Evolutionary conservation across 1,140 invertebrate genomes (phyloP), one percentile per base, ranked within the genome.

Genomic region (Macrosteles quadrilineatus): DNA sequence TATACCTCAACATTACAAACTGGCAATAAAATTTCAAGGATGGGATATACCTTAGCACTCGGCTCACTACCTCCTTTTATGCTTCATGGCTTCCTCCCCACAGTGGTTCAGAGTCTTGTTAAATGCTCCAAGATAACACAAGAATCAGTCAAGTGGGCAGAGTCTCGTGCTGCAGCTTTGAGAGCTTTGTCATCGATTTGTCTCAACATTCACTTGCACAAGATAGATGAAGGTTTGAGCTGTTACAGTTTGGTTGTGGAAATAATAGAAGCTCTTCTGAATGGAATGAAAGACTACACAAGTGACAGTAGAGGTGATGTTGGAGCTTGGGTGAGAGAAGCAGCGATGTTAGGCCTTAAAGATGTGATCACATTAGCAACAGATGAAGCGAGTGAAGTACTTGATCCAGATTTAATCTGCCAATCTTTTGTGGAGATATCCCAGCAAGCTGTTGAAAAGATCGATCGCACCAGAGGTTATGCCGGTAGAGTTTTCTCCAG

Each of bases 311-410:
- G 94, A 67, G 96, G 96, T 9, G 96, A 98, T 81, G 92, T 97
- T 75, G 97, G 97, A 0, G 94, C 95, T 12, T 96, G 94, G 93
- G 94, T 98, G 0, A 83, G 96, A 71, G 94, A 98, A 83, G 91
- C 94, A 30, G 87, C 92, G 23, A 95, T 98, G 88, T 81, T 83
- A 69, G 91, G 88, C 78, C 76, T 59, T 25, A 14, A 59, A 23
- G 25, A 29, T 59, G 21, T 59, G 21, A 27, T 59, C 25, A 59
- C n/a, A 14, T n/a, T 27, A 30, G 23, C 55, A 59, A 30, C 27
- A 27, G 55, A 59, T 30, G 55, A 59, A 30, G 55, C 55, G n/a
- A 59, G 21, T 0, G 75, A 73, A 19, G 30, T 80, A 12, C 68
- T 84, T 1, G 78, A 73, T 0, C 75, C 84, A 19, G 75, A 82